Base-by-base conservation (phyloP, 2,888 invertebrate species). In the Orthosia incerta region DNA sequence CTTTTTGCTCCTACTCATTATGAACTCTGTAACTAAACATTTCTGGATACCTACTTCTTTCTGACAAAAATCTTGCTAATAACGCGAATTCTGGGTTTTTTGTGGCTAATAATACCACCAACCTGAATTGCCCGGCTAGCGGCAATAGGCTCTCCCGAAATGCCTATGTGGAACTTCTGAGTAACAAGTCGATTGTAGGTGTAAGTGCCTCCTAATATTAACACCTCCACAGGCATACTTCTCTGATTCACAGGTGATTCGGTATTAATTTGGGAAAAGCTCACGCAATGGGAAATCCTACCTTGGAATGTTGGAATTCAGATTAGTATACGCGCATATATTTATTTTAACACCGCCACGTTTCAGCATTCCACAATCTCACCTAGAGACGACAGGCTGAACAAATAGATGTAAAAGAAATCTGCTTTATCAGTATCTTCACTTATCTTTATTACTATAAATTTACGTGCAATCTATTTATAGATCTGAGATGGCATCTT, bases 401-500 rank as follows among this genome's bases (percentile, higher is more conserved):
- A 68, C 77, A 85, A 86, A 86, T 82, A 77, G 65, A 76, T 66
- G 71, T 65, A 18, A 80, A 86, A 81, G 72, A 89, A 87, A 87
- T 85, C 85, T 82, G 79, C 59, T 84, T 64, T 84, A 86, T 89
- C 86, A 82, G 65, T 45, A 45, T 57, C 39, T 76, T 55, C 18
- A 66, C 45, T 86, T 87, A 88, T 88, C 86, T 85, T 71, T 74
- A 81, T 74, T 74, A 66, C 59, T 74, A 63, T 62, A 69, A 61
- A 75, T 67, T 81, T 63, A 69, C 60, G 64, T 68, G 65, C 80
- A 63, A n/a, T 81, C 78, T 87, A 88, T 86, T 85, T 85, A 66
- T 86, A 86, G 80, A 31, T 39, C 18, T 20, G 39, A 67, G 66
- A 82, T 67, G 26, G 11, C 68, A 56, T 63, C 63, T 61, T 12